Percentiles rank a stretch among this genome's conserved stretches.
These are phyloP conservation scores for Atethmia centrago DNA, from an alignment of 2,888 invertebrate species.

Conservation along the genomic window DNA sequence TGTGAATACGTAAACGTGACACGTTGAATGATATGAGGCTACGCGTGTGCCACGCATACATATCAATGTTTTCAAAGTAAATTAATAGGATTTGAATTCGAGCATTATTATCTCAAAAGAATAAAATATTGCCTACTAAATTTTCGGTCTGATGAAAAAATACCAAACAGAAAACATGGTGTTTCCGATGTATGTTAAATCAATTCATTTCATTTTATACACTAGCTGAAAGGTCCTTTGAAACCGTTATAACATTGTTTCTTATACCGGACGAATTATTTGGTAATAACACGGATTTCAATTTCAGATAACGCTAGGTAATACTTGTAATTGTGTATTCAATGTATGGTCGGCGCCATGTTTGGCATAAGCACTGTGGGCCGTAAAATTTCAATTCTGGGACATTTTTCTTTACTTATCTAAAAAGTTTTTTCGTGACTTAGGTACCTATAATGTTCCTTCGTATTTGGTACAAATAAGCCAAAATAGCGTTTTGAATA, in stretches of 20 bases:
- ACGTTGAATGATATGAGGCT: constrained; percentile 50
- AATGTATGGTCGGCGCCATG: constrained; percentile 53
- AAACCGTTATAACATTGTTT: constrained; percentile 45
- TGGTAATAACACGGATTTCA: constrained; percentile 82
- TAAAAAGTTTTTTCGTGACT: constrained; percentile 16
- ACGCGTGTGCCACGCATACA: constrained; percentile 22
- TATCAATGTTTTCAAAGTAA: constrained; percentile 6
- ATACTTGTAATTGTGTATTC: constrained; percentile 79
- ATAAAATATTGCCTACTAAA: constrained; percentile 12
- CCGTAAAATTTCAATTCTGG: constrained; percentile 49
- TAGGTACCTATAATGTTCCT: background rate
- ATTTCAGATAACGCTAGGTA: constrained; percentile 81
- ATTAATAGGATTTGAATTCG: background rate
- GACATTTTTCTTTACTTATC: constrained; percentile 31
- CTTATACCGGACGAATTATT: constrained; percentile 72
- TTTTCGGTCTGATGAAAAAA: background rate
- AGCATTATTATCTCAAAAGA: constrained; percentile 14
- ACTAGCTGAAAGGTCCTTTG: constrained; percentile 39
- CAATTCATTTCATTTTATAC: constrained; percentile 48
- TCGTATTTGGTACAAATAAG: background rate
- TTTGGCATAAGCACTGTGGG: constrained; percentile 40
- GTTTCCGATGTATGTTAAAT: constrained; percentile 30
- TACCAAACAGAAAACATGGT: constrained; percentile 9
- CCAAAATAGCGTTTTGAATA: background rate
- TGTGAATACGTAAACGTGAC: constrained; percentile 51